These are phyloP conservation scores for Drosophila kuntzei DNA, from an alignment of 2,888 invertebrate species.

Conservation along the genomic window DNA sequence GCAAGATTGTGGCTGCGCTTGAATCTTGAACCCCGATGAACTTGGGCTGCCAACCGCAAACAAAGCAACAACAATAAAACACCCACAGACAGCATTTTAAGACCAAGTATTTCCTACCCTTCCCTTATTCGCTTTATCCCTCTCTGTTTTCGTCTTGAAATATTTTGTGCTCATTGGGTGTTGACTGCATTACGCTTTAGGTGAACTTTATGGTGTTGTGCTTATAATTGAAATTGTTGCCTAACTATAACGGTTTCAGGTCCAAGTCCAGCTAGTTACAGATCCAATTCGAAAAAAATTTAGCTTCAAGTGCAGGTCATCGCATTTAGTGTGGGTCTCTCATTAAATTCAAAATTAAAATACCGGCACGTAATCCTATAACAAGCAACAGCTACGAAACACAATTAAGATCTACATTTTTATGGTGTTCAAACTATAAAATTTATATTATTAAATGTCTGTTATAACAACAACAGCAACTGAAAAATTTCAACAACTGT, in stretches of 20 bases:
- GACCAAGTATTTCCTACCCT: background rate
- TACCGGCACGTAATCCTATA: constrained; percentile 75
- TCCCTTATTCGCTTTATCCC: background rate
- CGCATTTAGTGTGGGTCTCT: constrained; percentile 44
- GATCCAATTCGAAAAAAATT: constrained; percentile 36
- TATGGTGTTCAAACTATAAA: constrained; percentile 78
- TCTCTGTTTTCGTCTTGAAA: constrained; percentile 7
- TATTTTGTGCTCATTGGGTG: constrained; percentile 27
- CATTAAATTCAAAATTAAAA: constrained; percentile 78
- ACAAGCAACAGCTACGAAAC: constrained; percentile 66
- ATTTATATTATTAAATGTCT: constrained; percentile 77
- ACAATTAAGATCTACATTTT: constrained; percentile 79
- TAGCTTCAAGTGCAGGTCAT: constrained; percentile 54
- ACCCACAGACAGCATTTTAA: constrained; percentile 47
- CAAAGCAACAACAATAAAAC: constrained; percentile 46
- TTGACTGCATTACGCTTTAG: constrained; percentile 57
- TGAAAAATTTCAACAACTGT: constrained; percentile 14
- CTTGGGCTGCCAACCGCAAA: constrained; percentile 74
- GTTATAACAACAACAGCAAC: constrained; percentile 60
- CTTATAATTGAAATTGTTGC: constrained; percentile 67
- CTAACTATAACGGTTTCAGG: constrained; percentile 69
- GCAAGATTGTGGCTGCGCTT: constrained; percentile 66
- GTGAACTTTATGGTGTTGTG: constrained; percentile 69
- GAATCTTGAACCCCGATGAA: constrained; percentile 68
- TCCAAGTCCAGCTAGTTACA: constrained; percentile 33